Conservation (phyloP, 2,113 vertebrate genomes). For the Neogobius melanostomus region DNA sequence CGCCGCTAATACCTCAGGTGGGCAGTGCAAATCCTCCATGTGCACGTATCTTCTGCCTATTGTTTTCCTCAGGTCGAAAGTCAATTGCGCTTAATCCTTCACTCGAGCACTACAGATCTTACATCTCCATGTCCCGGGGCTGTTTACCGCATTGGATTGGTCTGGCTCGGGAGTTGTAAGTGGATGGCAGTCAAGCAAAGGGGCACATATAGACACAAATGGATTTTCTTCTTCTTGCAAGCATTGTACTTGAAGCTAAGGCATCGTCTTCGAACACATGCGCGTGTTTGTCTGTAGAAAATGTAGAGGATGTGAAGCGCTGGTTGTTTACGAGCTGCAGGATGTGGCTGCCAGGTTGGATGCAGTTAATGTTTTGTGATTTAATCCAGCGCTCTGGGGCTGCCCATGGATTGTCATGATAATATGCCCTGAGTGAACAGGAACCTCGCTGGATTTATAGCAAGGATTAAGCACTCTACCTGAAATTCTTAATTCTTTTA, state of each 20-base stretch:
- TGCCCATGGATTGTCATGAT: slow-evolving; percentile 32
- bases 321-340: slow-evolving; percentile 38
- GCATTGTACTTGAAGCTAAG: background rate
- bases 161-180: slow-evolving; percentile 38
- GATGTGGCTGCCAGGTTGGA: slow-evolving; percentile 56
- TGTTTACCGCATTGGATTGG: slow-evolving; percentile 33
- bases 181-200: slow-evolving; percentile 26
- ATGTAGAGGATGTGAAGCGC: slow-evolving; percentile 6
- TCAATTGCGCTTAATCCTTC: slow-evolving; percentile 63
- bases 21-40: slow-evolving; percentile 36
- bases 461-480: slow-evolving; percentile 27
- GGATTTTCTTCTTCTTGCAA: slow-evolving; percentile 31
- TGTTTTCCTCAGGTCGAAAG: slow-evolving; percentile 54
- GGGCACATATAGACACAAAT: slow-evolving; percentile 7
- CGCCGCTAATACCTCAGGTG: slow-evolving; percentile 6
- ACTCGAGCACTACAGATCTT: slow-evolving; percentile 36
- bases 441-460: slow-evolving; percentile 37
- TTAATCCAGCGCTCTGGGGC: slow-evolving; percentile 55
- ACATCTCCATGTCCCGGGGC: slow-evolving; percentile 43
- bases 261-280: too few relatives aligned
- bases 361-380: slow-evolving; percentile 61
- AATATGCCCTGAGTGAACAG: slow-evolving; percentile 47
- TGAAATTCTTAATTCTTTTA: slow-evolving; percentile 25
- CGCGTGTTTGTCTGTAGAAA: background rate
- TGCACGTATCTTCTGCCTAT: slow-evolving; percentile 35